Evolutionary conservation across 2,888 invertebrate species (phyloP).

Genomic region (Petrophora chlorosata): DNA sequence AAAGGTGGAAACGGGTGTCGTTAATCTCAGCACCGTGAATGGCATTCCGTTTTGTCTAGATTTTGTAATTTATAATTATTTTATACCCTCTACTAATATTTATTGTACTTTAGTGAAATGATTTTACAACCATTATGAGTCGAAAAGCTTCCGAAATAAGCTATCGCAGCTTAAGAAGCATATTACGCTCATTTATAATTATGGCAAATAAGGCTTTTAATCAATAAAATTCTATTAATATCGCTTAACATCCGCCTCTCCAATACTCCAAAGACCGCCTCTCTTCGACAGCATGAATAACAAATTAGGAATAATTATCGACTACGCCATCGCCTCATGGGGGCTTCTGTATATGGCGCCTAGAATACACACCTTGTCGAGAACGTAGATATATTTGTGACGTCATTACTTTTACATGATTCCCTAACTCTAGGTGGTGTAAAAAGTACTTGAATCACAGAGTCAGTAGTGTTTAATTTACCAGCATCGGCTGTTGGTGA

Average conservation of each 20-base stretch:
- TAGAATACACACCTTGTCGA: not conserved
- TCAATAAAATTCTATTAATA: too few relatives aligned
- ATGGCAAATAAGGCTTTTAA: too few relatives aligned
- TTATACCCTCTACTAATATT: not conserved
- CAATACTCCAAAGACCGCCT: not conserved
- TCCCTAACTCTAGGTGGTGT: too few relatives aligned
- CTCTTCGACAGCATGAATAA: constrained; percentile 4
- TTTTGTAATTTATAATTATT: not conserved
- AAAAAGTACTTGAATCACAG: too few relatives aligned
- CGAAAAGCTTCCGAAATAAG: too few relatives aligned
- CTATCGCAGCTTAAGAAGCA: too few relatives aligned
- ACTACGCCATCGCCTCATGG: not conserved
- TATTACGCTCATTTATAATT: too few relatives aligned
- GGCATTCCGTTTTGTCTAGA: constrained; percentile 13
- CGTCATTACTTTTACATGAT: not conserved
- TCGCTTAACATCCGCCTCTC: not conserved
- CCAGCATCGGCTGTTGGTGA: too few relatives aligned
- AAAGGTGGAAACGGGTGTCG: constrained; percentile 6
- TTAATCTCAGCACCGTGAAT: constrained; percentile 4
- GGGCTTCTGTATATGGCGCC: not conserved
- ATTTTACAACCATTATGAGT: too few relatives aligned
- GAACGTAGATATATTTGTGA: not conserved
- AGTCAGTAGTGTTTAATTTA: too few relatives aligned
- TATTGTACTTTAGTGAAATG: too few relatives aligned
- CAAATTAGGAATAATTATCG: constrained; percentile 5